Evolutionary conservation across 53 echinoderm and acorn worm species (phyloP), one percentile per base, ranked within the genome.

Genomic region (Arbacia lixula): DNA sequence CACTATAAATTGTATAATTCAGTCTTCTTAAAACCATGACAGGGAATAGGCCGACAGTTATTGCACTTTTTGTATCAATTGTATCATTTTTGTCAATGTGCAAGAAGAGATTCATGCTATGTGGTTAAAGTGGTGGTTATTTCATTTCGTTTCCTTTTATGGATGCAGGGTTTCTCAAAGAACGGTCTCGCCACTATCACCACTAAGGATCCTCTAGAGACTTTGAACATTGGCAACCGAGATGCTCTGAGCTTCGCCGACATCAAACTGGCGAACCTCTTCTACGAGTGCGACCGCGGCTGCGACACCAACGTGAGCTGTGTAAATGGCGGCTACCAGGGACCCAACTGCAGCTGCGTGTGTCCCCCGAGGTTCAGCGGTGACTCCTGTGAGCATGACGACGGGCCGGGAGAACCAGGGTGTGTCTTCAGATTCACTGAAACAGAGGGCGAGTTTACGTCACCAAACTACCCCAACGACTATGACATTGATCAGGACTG

Each of bases 391-490:
- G 68, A 86, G 32, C 43, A 41, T 46, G 43, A 33, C 6, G 62
- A n/a, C 26, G 62, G 50, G 38, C 41, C 62, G 38, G 53, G 35
- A 9, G 71, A 68, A 25, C 26, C 85, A 35, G 77, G 66, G 64
- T 89, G 89, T 57, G 24, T 34, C 68, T 58, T 76, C 12, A 57
- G 68, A 28, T 35, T 90, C 36, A 85, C 86, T n/a, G 83, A 78
- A n/a, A 3, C 86, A 24, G 40, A 69, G n/a, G 90, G 90, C 41
- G 53, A 71, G 46, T 60, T 90, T 60, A 50, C 67, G 63, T 90
- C 90, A 55, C 90, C 90, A 42, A 90, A 90, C 71, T 86, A 79
- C 40, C 90, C 90, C 40, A 50, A 36, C 30, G 79, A 86, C 58
- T 90, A 90, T 51, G 81, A 73, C 38, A 80, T 80, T 58, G 17